Conservation (phyloP, 2,888 invertebrate species). For the Dynastes tityus region DNA sequence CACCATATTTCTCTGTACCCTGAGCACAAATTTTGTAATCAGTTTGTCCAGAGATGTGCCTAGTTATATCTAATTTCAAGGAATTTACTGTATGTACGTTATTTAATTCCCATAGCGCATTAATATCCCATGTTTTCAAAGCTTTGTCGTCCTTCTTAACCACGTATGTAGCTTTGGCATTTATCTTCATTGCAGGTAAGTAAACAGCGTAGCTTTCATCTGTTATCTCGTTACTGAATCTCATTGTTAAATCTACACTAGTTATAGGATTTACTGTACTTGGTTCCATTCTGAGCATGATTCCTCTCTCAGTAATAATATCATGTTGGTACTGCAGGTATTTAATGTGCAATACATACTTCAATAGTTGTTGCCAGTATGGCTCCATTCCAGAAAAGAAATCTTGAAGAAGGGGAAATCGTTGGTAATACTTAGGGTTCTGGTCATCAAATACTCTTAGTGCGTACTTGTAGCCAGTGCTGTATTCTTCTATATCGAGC, state of each 20-base stretch:
- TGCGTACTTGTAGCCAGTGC: slow-evolving; percentile 30
- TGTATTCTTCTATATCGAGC: slow-evolving; percentile 55
- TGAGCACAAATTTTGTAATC: slow-evolving; percentile 68
- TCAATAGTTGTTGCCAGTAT: slow-evolving; percentile 3
- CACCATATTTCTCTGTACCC: slow-evolving; percentile 62
- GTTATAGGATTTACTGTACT: slow-evolving; percentile 61
- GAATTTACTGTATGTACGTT: slow-evolving; percentile 62
- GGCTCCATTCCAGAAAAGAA: slow-evolving; percentile 12
- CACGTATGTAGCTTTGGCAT: slow-evolving; percentile 62
- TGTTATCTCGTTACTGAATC: slow-evolving; percentile 59
- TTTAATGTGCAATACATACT: background rate
- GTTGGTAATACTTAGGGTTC: slow-evolving; percentile 34
- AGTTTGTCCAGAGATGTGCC: slow-evolving; percentile 63
- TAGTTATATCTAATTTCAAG: slow-evolving; percentile 63
- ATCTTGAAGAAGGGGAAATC: slow-evolving; percentile 15
- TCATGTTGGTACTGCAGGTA: slow-evolving; percentile 52
- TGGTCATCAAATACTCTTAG: slow-evolving; percentile 36
- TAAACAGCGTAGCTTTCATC: slow-evolving; percentile 53
- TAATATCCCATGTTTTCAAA: slow-evolving; percentile 65
- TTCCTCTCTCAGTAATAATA: slow-evolving; percentile 62
- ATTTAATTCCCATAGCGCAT: slow-evolving; percentile 61
- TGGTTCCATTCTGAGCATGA: slow-evolving; percentile 61
- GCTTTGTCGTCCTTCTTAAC: slow-evolving; percentile 63
- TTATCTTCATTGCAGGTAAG: slow-evolving; percentile 58
- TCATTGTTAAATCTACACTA: slow-evolving; percentile 62